Evolutionary conservation across 92 coral and sea anemone species (phyloP), one percentile per base, ranked within the genome.

Genomic region (Epizoanthus illoricatus): DNA sequence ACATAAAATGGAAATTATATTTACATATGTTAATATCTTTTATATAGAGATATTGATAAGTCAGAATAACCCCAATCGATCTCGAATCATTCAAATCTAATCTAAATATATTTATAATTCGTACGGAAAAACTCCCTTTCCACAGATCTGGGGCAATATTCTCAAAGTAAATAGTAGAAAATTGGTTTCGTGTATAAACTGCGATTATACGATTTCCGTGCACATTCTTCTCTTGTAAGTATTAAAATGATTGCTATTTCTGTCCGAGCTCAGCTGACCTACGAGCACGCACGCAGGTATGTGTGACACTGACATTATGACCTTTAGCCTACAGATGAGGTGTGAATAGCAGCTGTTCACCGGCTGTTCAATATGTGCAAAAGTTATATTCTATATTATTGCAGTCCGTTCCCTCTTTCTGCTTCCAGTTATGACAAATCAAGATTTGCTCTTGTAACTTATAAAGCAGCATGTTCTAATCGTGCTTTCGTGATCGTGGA

Each of bases 351-450:
- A 41, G 71, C 82, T 62, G 67, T 78, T 64, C 39, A 5, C 21
- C 21, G 61, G 3, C 71, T 39, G 58, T 45, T 19, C 41, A 8
- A 41, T 78, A 43, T 78, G 72, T 63, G 19, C 15, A 78, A 78
- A 63, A 63, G 71, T 63, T 78, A 78, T 45, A 24, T 5, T 13
- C 19, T 10, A 18, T 62, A 20, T 10, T 52, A 12, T 63, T 42
- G 8, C 39, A 63, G 82, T 63, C 82, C 24, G 82, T 64, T 78
- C 45, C 28, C 61, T 43, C 43, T 78, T 63, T 63, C 60, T 15
- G 62, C 72, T n/a, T 8, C 67, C 10, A 18, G 13, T 19, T 42
- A 19, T 20, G 41, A 7, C 67, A 42, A 21, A 78, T 21, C 57
- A 63, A 6, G 82, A 78, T 62, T 78, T 3, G 43, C 49, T 19